A percentile compares a stretch with the other conserved stretches of the same genome.
phyloP scores from a whole-genome alignment of 2,797 vertebrate species.

The Melanogrammus aeglefinus region DNA sequence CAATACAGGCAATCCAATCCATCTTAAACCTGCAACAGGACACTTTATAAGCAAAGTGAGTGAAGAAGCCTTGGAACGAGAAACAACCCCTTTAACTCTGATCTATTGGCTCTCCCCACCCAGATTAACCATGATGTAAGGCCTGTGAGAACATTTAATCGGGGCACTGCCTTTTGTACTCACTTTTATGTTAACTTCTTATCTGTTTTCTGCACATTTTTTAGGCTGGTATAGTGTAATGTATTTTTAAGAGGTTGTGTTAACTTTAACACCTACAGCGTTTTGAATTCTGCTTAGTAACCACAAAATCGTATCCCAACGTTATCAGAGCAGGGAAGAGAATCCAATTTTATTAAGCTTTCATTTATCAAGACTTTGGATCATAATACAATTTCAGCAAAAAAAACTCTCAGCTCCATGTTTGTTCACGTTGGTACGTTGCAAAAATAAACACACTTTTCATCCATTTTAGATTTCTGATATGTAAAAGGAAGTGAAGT shows the following conservation, averaged over 20 bases:
- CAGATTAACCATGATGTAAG: neutral
- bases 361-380: neutral
- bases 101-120: conserved; percentile 16
- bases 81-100: conserved; percentile 30
- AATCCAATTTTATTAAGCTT: neutral
- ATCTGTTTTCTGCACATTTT: conserved; percentile 5
- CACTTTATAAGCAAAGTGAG: conserved; percentile 16
- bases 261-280: neutral
- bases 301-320: neutral
- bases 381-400: neutral
- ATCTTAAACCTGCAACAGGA: conserved; percentile 1
- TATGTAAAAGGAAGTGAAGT: neutral
- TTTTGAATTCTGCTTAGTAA: neutral
- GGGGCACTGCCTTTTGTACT: neutral
- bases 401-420: neutral
- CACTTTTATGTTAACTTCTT: neutral
- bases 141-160: neutral
- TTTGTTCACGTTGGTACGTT: neutral
- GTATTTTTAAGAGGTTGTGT: neutral
- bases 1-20: neutral
- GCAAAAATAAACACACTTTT: too few relatives aligned
- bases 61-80: conserved; percentile 15
- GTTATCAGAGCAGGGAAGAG: neutral
- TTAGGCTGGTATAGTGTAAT: neutral
- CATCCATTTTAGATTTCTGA: too few relatives aligned